phyloP scores from a whole-genome alignment of 2,888 invertebrate genomes.

The Pseudococcus longispinus region DNA sequence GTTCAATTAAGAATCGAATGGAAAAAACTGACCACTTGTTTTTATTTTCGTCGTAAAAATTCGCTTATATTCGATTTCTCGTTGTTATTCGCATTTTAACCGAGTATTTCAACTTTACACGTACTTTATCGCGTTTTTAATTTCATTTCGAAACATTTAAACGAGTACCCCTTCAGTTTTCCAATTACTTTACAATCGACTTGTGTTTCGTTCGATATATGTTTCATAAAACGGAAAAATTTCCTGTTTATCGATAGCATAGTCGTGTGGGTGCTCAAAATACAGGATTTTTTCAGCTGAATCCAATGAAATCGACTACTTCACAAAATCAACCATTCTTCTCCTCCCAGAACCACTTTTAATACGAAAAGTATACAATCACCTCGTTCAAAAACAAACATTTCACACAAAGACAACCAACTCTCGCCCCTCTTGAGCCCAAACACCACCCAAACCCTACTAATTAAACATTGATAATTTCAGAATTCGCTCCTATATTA shows the following conservation, averaged over 20 bases:
- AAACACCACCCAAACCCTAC: not conserved
- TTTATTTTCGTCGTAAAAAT: not conserved
- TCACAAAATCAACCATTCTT: not conserved
- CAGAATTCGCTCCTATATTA: constrained; percentile 54
- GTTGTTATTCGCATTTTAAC: not conserved
- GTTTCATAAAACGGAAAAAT: not conserved
- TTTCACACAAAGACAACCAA: not conserved
- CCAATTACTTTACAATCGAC: not conserved
- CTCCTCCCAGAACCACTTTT: not conserved
- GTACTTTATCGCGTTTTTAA: not conserved
- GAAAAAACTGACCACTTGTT: not conserved
- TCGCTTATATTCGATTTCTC: not conserved
- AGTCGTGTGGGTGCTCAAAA: not conserved
- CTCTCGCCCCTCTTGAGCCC: not conserved
- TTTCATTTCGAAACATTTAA: not conserved
- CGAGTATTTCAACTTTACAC: not conserved
- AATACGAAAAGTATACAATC: not conserved
- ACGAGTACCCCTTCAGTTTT: not conserved
- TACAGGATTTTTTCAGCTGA: not conserved
- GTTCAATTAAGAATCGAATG: not conserved
- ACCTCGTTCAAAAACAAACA: not conserved
- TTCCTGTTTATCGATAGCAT: not conserved
- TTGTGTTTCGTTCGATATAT: not conserved
- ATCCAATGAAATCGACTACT: not conserved
- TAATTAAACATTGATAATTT: not conserved